Evolutionary conservation across 2,113 vertebrate genomes (phyloP).

Genomic region (Lophius piscatorius): DNA sequence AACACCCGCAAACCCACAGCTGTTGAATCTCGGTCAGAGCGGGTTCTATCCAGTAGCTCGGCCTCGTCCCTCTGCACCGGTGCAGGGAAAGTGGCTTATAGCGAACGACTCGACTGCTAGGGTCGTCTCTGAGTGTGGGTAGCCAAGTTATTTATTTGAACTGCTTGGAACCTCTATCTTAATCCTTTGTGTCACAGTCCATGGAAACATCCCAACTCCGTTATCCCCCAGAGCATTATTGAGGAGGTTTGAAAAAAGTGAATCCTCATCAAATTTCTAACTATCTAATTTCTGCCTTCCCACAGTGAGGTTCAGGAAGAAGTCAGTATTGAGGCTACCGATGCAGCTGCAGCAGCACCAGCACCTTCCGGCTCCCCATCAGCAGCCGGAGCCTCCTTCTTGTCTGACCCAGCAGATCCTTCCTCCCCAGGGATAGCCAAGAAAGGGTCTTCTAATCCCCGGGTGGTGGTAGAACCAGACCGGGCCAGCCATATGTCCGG

Average conservation of each 20-base stretch:
- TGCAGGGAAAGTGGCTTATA: slow-evolving; percentile 27
- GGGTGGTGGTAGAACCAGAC: slow-evolving; percentile 81
- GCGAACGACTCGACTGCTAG: slow-evolving; percentile 42
- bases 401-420: slow-evolving; percentile 53
- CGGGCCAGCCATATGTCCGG: slow-evolving; percentile 88
- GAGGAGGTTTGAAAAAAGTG: too few species aligned
- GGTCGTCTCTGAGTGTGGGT: slow-evolving; percentile 8
- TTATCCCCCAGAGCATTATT: too few species aligned
- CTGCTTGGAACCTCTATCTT: neutral
- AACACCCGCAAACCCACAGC: slow-evolving; percentile 48
- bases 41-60: slow-evolving; percentile 23
- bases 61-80: slow-evolving; percentile 17
- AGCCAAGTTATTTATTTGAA: neutral
- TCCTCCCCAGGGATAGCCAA: slow-evolving; percentile 32
- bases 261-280: neutral
- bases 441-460: slow-evolving; percentile 60
- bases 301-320: slow-evolving; percentile 81
- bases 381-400: slow-evolving; percentile 39
- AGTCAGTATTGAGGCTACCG: slow-evolving; percentile 46
- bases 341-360: slow-evolving; percentile 17
- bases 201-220: too few species aligned
- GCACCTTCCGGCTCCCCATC: slow-evolving; percentile 52
- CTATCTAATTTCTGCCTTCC: neutral
- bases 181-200: too few species aligned
- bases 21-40: slow-evolving; percentile 29